Percentiles rank a stretch among this genome's conserved stretches.
Conservation (phyloP, 2,888 invertebrate species). For the Harpalus rufipes region DNA sequence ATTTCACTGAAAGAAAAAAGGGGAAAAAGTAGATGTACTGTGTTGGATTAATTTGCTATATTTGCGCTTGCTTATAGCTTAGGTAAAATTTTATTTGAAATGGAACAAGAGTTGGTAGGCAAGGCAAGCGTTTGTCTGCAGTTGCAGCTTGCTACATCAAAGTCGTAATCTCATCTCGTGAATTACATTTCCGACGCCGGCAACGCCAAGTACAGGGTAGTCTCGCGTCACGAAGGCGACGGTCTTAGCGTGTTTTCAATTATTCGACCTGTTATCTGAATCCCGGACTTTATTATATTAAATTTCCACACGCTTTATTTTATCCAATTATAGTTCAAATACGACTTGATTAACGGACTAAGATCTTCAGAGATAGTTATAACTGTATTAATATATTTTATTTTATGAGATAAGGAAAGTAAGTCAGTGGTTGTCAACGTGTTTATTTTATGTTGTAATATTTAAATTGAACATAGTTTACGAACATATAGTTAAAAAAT, state of each 20-base stretch:
- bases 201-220: not conserved
- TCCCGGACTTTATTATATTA: slow-evolving; percentile 73
- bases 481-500: too few relatives aligned
- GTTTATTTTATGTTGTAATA: too few relatives aligned
- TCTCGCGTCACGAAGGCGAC: slow-evolving; percentile 2
- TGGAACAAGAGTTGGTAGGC: not conserved
- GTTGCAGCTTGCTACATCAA: slow-evolving; percentile 35
- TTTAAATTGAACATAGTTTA: too few relatives aligned
- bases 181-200: slow-evolving; percentile 46
- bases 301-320: slow-evolving; percentile 72
- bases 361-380: not conserved
- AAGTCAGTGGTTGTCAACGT: too few relatives aligned
- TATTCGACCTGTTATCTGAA: slow-evolving; percentile 71
- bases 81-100: not conserved
- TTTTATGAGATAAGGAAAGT: not conserved
- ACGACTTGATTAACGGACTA: slow-evolving; percentile 39
- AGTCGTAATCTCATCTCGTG: slow-evolving; percentile 59
- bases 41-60: too few relatives aligned
- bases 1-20: too few relatives aligned
- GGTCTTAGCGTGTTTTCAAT: slow-evolving; percentile 54
- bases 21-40: too few relatives aligned
- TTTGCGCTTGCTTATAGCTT: too few relatives aligned
- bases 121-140: not conserved
- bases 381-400: not conserved
- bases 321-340: slow-evolving; percentile 72